Evolutionary conservation across 92 coral and sea anemone species (phyloP).

Genomic region (Parazoanthus atlanticus): DNA sequence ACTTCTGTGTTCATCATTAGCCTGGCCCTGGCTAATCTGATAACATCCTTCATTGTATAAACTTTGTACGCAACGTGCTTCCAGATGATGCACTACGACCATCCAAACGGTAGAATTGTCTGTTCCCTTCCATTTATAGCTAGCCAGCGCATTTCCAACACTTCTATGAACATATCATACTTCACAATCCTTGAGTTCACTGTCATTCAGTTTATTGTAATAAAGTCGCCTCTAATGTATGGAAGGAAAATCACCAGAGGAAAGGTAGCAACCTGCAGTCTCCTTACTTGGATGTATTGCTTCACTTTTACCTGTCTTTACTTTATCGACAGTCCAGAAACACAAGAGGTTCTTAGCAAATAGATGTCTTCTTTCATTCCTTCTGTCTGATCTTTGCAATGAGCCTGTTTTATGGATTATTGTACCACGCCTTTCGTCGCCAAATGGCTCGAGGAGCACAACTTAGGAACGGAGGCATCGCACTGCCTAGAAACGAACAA

Average conservation of each 20-base stretch:
- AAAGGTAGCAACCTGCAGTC: constrained; percentile 1
- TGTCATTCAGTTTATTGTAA: constrained; percentile 37
- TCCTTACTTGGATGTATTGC: constrained; percentile 26
- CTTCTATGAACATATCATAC: constrained; percentile 37
- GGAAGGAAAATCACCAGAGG: constrained; percentile 45
- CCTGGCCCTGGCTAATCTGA: constrained; percentile 38
- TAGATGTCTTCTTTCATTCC: constrained; percentile 35
- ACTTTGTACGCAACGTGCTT: constrained; percentile 35
- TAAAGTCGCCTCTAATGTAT: constrained; percentile 50
- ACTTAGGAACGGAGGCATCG: constrained; percentile 20
- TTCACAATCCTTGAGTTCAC: constrained; percentile 44
- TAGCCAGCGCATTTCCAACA: neutral
- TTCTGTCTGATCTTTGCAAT: neutral
- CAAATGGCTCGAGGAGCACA: constrained; percentile 23
- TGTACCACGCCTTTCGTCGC: constrained; percentile 27
- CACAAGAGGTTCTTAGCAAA: neutral
- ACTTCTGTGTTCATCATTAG: constrained; percentile 43
- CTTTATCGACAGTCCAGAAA: neutral
- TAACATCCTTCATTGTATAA: constrained; percentile 1
- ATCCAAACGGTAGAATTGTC: neutral
- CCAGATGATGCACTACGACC: constrained; percentile 9
- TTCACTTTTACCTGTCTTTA: neutral
- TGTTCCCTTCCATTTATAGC: neutral
- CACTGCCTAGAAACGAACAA: neutral
- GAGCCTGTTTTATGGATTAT: constrained; percentile 30